Conservation (phyloP, 2,113 vertebrate species). For the Ammodytes dubius region DNA sequence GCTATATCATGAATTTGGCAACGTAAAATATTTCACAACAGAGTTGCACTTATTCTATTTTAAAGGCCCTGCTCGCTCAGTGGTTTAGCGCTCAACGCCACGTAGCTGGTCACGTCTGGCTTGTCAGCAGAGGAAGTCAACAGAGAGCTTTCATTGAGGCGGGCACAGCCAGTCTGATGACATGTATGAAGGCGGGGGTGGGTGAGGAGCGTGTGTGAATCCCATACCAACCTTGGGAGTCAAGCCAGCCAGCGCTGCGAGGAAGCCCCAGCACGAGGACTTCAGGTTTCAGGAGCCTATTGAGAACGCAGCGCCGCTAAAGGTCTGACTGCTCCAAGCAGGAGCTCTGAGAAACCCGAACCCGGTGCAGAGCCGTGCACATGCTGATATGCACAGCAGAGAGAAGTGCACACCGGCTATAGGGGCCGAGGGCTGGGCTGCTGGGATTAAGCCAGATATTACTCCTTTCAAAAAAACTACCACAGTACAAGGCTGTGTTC, state of each 20-base stretch:
- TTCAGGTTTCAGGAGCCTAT: constrained; percentile 51
- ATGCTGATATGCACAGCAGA: constrained; percentile 73
- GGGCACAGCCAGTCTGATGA: constrained; percentile 72
- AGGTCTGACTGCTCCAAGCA: constrained; percentile 48
- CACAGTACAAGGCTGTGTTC: constrained; percentile 69
- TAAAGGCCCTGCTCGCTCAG: constrained; percentile 54
- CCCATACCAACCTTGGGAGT: constrained; percentile 35
- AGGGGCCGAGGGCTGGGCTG: constrained; percentile 43
- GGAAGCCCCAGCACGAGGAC: constrained; percentile 46
- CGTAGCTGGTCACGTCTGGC: constrained; percentile 61
- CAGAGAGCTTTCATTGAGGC: constrained; percentile 68
- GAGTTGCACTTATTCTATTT: constrained; percentile 71
- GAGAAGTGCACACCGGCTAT: constrained; percentile 48
- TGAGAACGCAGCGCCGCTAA: constrained; percentile 25
- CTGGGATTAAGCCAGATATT: constrained; percentile 73
- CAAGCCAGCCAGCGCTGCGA: constrained; percentile 24
- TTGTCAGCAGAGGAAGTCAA: constrained; percentile 86
- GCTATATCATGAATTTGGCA: constrained; percentile 50
- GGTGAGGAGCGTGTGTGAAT: constrained; percentile 61
- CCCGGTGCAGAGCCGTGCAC: constrained; percentile 47
- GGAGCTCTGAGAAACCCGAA: constrained; percentile 70
- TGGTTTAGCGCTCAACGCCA: constrained; percentile 64
- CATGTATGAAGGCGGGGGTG: constrained; percentile 65
- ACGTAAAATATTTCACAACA: constrained; percentile 46
- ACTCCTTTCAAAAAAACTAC: constrained; percentile 53